A percentile compares a stretch with the other conserved stretches of the same genome.
Evolutionary conservation across 1,140 invertebrate species (phyloP).

Genomic region (Procambarus virginalis): DNA sequence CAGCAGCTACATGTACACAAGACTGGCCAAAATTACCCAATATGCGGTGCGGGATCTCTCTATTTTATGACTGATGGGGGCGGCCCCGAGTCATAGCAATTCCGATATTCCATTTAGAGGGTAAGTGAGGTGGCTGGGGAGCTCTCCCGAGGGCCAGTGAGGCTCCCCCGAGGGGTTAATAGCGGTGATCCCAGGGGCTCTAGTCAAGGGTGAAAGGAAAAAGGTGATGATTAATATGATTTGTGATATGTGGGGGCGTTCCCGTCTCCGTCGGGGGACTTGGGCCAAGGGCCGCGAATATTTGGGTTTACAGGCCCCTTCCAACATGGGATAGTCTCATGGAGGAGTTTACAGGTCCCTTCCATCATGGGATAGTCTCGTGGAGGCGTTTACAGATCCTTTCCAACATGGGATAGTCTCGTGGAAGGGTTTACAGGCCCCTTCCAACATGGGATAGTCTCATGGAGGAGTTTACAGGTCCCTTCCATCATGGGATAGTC

Average conservation of each 20-base stretch:
- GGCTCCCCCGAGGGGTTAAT: background rate
- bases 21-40: background rate
- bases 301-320: background rate
- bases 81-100: background rate
- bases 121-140: background rate
- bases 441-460: too few relatives aligned
- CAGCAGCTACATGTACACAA: conserved; percentile 14
- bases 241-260: background rate
- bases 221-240: background rate
- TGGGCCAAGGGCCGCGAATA: background rate
- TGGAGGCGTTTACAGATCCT: too few relatives aligned
- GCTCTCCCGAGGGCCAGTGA: background rate
- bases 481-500: too few relatives aligned
- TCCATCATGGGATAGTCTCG: background rate
- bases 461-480: too few relatives aligned
- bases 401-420: too few relatives aligned
- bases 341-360: background rate
- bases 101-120: background rate
- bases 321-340: background rate
- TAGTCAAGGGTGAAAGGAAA: background rate
- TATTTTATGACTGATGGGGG: conserved; percentile 13
- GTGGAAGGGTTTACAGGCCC: too few relatives aligned
- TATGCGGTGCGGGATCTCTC: conserved; percentile 2
- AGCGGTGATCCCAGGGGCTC: background rate
- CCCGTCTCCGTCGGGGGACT: background rate